Evolutionary conservation across 2,113 vertebrate genomes (phyloP), one percentile per base, ranked within the genome.

Genomic region (Callocephalon fimbriatum): DNA sequence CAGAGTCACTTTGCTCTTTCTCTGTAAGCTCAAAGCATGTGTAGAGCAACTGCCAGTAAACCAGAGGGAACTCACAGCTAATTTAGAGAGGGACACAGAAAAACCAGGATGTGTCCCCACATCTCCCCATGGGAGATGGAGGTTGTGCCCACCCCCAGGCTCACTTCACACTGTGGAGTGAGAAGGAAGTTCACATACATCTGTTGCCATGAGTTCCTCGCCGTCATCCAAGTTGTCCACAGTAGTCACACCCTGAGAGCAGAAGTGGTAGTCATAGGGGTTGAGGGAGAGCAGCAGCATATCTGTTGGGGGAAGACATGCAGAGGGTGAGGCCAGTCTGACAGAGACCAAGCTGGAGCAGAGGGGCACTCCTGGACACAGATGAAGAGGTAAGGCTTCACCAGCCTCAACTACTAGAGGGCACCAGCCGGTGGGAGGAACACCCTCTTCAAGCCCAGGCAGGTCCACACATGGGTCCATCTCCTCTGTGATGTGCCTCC

Each of bases 221-320:
- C 98, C 98, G 0, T 99, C 99, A 40, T 99, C 98, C 98, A 99
- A 58, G 97, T 98, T 99, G 95, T 99, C 99, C 93, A 99, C 99
- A 0, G 98, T 99, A 61, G 98, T 99, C 59, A 99, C 99, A 0
- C 99, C 99, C 98, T 99, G 99, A 51, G 99, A 99, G 98, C 99
- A 99, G 98, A 99, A 99, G 97, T 99, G 99, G 98, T 99, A 99
- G 97, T 99, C 99, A 0, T 99, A 99, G 68, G 99, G 99, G 95
- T 99, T 99, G 98, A 98, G 98, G 47, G 99, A 99, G 21, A 99
- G 98, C 95, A 99, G 98, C 89, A 99, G 98, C 99, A 99, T 99
- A 96, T 99, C 99, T 99, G 98, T n/a, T 67, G 94, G 76, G 31
- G 48, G 32, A 14, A 74, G 25, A 94, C 45, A 78, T 9, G 48